phyloP scores from a whole-genome alignment of 2,113 vertebrate species.

The Amblyornis subalaris region DNA sequence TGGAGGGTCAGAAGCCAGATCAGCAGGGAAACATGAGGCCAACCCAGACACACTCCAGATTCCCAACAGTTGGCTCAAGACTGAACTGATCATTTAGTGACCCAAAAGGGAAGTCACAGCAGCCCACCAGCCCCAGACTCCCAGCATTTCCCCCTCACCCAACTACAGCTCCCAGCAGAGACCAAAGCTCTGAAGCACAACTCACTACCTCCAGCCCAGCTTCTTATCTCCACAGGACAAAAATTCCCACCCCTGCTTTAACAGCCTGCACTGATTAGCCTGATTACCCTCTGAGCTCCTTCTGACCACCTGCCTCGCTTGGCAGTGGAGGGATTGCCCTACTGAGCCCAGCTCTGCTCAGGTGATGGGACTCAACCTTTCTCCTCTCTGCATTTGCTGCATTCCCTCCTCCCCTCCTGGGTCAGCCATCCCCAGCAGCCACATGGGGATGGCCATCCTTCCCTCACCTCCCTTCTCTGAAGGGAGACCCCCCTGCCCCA shows the following conservation, averaged over 20 bases:
- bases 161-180: not conserved
- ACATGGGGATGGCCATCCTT: not conserved
- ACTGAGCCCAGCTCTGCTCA: not conserved
- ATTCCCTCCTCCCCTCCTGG: not conserved
- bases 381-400: not conserved
- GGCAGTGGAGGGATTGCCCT: not conserved
- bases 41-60: not conserved
- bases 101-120: not conserved
- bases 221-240: fast-evolving
- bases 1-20: not conserved
- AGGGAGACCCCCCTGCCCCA: not conserved
- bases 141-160: not conserved
- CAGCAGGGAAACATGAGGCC: not conserved
- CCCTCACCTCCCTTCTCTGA: not conserved
- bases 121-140: not conserved
- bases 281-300: not conserved
- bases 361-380: not conserved
- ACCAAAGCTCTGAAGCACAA: not conserved
- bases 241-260: not conserved
- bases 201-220: not conserved
- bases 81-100: not conserved
- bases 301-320: not conserved
- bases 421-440: not conserved
- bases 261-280: not conserved
- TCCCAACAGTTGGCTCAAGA: not conserved